Base-by-base conservation (phyloP, 92 coral and sea anemone species). In the Epizoanthus ramosus region DNA sequence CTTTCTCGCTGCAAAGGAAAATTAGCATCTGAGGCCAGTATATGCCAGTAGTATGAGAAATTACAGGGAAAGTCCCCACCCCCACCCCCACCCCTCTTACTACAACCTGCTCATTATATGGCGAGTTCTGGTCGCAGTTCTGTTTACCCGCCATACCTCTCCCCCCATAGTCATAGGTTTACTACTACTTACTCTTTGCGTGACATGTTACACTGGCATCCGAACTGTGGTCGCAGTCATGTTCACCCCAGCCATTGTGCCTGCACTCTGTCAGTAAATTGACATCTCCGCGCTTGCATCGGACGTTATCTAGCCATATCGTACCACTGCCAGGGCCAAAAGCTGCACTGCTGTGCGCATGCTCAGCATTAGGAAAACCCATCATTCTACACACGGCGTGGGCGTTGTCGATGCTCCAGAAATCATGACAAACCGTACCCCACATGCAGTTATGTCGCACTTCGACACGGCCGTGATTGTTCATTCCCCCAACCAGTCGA, bases 221-320 rank as follows among this genome's bases (percentile, higher is more conserved):
- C 60, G 67, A 47, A 8, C 72, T 35, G 56, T 79, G 83, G 7
- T 61, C 83, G 24, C 83, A 79, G 56, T 79, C 69, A 35, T 79
- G 83, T 14, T 79, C 71, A 17, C 66, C 83, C 83, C 83, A 79
- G 21, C 83, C 83, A 39, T 35, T 50, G 18, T 79, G 71, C 37
- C 72, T 79, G 56, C 83, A 79, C 3, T 79, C 53, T 31, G 67
- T 68, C 25, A 79, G 33, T 33, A 68, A 79, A 56, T 79, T 41
- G 57, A 61, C 83, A 8, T 79, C 57, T 10, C 83, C 73, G 5
- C 18, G 22, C 6, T 28, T 19, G 33, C 83, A 79, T 35, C 10
- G 67, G 12, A 79, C 83, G 43, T 79, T 53, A n/a, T 79, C 83
- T 0, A 79, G 83, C 69, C 67, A 37, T n/a, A 79, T 63, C 17